These are phyloP conservation scores for Cyclura pinguis DNA, from an alignment of 2,797 vertebrate genomes.

Conservation along the genomic window DNA sequence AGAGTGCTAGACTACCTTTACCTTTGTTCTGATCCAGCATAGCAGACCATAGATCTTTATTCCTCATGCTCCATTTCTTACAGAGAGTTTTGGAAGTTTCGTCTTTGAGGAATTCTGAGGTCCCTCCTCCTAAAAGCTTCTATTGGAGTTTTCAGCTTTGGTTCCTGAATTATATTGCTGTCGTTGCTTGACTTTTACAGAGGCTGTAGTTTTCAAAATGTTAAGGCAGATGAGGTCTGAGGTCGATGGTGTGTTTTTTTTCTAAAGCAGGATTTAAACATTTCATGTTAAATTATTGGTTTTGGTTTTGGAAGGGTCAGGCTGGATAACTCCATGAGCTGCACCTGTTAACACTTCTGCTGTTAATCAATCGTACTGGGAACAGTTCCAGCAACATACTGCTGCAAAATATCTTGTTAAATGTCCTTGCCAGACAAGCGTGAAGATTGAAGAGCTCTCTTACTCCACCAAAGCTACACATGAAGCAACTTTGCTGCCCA, in stretches of 20 bases:
- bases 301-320: background rate
- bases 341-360: constrained; percentile 23
- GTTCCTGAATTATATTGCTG: background rate
- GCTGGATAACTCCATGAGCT: background rate
- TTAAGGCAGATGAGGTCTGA: background rate
- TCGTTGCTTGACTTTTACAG: background rate
- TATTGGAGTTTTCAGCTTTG: background rate
- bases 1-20: background rate
- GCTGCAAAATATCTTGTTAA: constrained; percentile 35
- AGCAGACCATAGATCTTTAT: background rate
- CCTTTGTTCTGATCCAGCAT: background rate
- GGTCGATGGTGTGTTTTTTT: background rate
- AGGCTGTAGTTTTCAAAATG: background rate
- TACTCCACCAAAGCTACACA: background rate
- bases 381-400: constrained; percentile 29
- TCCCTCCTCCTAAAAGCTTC: background rate
- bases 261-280: constrained; percentile 13
- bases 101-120: background rate
- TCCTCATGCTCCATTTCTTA: background rate
- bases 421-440: constrained; percentile 15
- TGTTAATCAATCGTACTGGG: constrained; percentile 34
- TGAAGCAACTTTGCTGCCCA: background rate
- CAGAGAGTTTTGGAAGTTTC: background rate
- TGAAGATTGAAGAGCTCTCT: constrained; percentile 24
- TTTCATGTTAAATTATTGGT: background rate